Evolutionary conservation across 2,888 invertebrate species (phyloP).

Genomic region (Neoascia interrupta): DNA sequence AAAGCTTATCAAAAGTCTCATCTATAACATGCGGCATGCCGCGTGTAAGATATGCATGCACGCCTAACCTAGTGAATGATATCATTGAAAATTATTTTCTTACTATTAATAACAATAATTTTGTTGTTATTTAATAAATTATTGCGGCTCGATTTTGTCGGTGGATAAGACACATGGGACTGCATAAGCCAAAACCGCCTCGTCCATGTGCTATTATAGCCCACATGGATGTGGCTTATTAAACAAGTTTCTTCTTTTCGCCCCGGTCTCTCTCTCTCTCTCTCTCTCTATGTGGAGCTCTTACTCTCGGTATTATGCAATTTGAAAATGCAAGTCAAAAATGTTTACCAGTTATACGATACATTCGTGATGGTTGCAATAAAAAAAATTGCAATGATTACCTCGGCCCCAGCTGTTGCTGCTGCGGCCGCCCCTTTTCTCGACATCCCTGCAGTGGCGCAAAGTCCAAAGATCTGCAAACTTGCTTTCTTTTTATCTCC

Average conservation of each 20-base stretch:
- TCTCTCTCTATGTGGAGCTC: conserved; percentile 6
- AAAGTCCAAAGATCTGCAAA: conserved; percentile 31
- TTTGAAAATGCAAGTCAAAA: conserved; percentile 64
- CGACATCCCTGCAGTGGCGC: conserved; percentile 26
- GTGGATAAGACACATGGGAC: background rate
- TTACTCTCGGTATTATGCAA: conserved; percentile 41
- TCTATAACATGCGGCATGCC: conserved; percentile 1
- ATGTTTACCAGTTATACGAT: conserved; percentile 42
- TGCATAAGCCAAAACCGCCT: background rate
- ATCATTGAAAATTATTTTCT: conserved; percentile 55
- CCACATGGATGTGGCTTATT: conserved; percentile 44
- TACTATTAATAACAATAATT: conserved; percentile 48
- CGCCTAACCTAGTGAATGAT: conserved; percentile 8
- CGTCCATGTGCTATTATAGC: conserved; percentile 17
- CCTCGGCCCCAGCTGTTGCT: conserved; percentile 23
- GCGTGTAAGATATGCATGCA: too few species aligned
- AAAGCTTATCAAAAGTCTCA: conserved; percentile 39
- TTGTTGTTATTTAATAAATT: conserved; percentile 60
- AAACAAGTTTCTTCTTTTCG: conserved; percentile 53
- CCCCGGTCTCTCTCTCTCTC: background rate
- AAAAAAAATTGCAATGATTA: conserved; percentile 40
- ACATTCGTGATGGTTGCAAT: conserved; percentile 27
- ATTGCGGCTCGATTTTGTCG: conserved; percentile 23
- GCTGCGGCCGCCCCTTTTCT: conserved; percentile 8
- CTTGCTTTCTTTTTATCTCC: conserved; percentile 67